phyloP scores from a whole-genome alignment of 2,113 vertebrate genomes.

The Rhodinocichla rosea region DNA sequence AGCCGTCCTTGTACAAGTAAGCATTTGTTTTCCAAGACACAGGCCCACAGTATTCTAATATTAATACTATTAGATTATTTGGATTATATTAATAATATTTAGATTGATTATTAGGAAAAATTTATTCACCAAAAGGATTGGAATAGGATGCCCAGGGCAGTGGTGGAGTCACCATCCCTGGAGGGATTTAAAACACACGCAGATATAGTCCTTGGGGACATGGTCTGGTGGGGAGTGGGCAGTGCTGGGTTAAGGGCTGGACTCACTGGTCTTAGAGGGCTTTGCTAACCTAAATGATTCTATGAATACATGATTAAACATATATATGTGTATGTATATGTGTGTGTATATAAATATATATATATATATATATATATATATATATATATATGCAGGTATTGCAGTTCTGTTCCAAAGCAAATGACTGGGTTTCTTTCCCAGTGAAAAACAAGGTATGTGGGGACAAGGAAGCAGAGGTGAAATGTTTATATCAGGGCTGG shows the following conservation, averaged over 20 bases:
- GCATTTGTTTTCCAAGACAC: background rate
- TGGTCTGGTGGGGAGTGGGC: too few relatives aligned
- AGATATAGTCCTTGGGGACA: background rate
- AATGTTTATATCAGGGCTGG: fast-evolving
- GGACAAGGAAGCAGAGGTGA: background rate
- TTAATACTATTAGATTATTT: background rate
- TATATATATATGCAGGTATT: background rate
- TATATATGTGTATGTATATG: too few relatives aligned
- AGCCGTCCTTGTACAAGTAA: background rate
- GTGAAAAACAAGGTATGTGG: fast-evolving
- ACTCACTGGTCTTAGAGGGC: background rate
- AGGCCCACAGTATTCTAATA: background rate
- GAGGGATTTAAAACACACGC: background rate
- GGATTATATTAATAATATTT: background rate
- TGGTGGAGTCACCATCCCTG: background rate
- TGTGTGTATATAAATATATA: too few relatives aligned
- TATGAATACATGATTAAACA: background rate
- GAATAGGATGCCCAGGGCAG: background rate
- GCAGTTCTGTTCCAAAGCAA: background rate
- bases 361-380: too few relatives aligned
- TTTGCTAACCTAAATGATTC: background rate
- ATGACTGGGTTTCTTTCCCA: background rate
- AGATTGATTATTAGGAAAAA: background rate
- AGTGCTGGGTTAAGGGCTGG: background rate
- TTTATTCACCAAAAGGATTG: background rate